Evolutionary conservation across 2,888 invertebrate genomes (phyloP), one percentile per base, ranked within the genome.

Genomic region (Rhopalosiphum nymphaeae): DNA sequence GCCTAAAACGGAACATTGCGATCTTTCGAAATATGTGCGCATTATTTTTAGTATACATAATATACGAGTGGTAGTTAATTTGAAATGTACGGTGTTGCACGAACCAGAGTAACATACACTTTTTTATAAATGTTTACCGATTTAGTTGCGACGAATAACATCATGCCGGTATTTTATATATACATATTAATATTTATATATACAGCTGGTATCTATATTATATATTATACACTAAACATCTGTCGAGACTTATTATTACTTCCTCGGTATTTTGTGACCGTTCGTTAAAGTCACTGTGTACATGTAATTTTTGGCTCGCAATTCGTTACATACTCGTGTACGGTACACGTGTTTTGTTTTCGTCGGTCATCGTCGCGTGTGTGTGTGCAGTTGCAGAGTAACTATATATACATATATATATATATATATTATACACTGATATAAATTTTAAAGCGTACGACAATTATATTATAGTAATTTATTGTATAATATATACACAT

Each of bases 1-100:
- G 84, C 87, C 92, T 86, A 92, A 92, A 92, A 86, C 49, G 61
- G 87, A 92, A 87, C 61, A n/a, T n/a, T 67, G n/a, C 46, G 53
- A 42, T 21, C 78, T 78, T 84, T 91, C 29, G 36, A 84, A 84
- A 84, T 29, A 57, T 36, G 36, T 36, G 36, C 36, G 36, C 91
- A 91, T 53, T 84, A 91, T 42, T 84, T 53, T 42, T 36, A 25
- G 26, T 53, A 46, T 26, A 2, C 21, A 67, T 36, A n/a, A 16
- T 78, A 78, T 78, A 78, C 78, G 36, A 78, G 78, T 36, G 78
- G 36, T 36, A 78, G 78, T 36, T 78, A 36, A 78, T 36, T 11
- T 78, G 36, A 78, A 78, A 78, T 26, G 36, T 78, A 78, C 13
- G 78, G n/a, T 78, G 36, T 78, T 36, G 78, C 36, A 21, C 29